Base-by-base conservation (phyloP, 2,797 vertebrate genomes). In the Euphonia xanthogaster region DNA sequence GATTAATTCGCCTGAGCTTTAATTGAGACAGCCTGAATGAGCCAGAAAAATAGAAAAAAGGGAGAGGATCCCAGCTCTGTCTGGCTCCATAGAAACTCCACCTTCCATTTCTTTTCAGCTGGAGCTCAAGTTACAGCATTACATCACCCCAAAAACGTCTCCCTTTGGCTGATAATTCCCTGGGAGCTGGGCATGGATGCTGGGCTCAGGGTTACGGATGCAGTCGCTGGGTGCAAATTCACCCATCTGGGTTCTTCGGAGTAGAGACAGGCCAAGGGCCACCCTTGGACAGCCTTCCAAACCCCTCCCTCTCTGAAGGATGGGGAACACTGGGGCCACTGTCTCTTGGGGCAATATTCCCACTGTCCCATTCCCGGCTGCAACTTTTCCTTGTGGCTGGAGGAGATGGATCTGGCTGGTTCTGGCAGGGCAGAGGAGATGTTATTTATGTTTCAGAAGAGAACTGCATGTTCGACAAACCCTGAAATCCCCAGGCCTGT, bases 1-100 rank as follows among this genome's bases (percentile, higher is more conserved):
- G 92, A 97, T 98, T 97, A 98, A 98, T 97, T 97, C 30, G 31
- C 91, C 83, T 1, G 17, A 96, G 95, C 90, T 95, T 97, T 98
- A 98, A 98, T 97, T 97, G 97, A 97, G 97, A 96, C 93, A 96
- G 96, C 76, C 94, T 94, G 96, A 98, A 93, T 93, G 88, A 97
- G 83, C 81, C 90, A 93, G 84, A 78, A 81, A 85, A 94, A 93
- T 79, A 86, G 88, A 95, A 94, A 94, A 94, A 91, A 95, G 60
- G 39, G 88, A 96, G 96, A 94, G 95, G 97, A 97, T 98, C 96
- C 82, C 86, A 95, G 89, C 89, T 97, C 94, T 94, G 96, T 97
- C 97, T 96, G 95, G 97, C 96, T 95, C 94, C 94, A 89, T 96
- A 97, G 97, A 97, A 97, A 98, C 94, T 96, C 96, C 97, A 96